Conservation (phyloP, 2,888 invertebrate genomes). For the Cryptocheilus praepositus region DNA sequence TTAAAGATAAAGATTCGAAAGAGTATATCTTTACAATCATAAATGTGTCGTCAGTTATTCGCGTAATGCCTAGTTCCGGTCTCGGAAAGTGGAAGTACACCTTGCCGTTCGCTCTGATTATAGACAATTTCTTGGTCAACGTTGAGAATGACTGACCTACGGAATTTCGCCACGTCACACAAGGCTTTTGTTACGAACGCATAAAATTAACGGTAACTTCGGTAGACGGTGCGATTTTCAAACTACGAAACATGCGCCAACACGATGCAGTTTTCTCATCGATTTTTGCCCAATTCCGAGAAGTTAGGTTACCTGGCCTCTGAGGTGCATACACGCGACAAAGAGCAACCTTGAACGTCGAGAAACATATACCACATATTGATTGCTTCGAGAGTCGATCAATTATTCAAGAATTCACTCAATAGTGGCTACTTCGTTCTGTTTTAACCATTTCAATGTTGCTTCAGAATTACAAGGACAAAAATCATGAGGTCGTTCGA, state of each 20-base stretch:
- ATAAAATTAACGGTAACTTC: too few relatives aligned
- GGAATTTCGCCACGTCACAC: background rate
- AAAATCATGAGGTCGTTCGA: conserved; percentile 21
- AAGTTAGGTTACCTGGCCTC: too few relatives aligned
- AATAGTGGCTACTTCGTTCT: conserved; percentile 41
- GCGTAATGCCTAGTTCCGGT: too few relatives aligned
- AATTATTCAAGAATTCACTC: conserved; percentile 66
- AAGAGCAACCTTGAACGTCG: conserved; percentile 1
- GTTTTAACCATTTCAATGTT: conserved; percentile 28
- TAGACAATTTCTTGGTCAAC: background rate
- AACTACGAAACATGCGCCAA: too few relatives aligned
- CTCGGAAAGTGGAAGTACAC: too few relatives aligned
- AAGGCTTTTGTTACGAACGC: background rate
- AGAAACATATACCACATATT: conserved; percentile 50
- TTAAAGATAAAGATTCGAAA: conserved; percentile 25
- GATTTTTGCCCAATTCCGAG: too few relatives aligned
- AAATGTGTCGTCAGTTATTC: too few relatives aligned
- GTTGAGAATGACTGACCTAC: conserved; percentile 1
- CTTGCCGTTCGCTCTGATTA: background rate
- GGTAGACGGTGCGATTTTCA: too few relatives aligned
- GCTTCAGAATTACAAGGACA: conserved; percentile 29
- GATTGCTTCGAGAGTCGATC: conserved; percentile 62
- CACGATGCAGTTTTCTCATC: too few relatives aligned
- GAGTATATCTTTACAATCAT: conserved; percentile 34
- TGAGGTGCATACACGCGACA: too few relatives aligned